Evolutionary conservation across 1,140 invertebrate species (phyloP).

Genomic region (Diploscapter pachys): DNA sequence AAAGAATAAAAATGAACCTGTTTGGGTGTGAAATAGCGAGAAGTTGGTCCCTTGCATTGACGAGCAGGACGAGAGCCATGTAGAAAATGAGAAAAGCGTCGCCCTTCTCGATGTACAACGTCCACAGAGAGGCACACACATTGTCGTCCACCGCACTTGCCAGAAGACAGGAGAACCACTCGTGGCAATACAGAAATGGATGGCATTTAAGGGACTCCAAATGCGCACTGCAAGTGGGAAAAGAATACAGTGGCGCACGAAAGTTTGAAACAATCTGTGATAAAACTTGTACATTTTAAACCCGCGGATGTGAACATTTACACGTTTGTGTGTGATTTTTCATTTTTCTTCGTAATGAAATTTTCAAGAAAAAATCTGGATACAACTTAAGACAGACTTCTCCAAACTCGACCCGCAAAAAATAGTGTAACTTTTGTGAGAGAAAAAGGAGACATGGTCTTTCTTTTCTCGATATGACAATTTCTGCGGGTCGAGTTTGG

Average conservation of each 20-base stretch:
- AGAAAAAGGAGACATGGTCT: too few species aligned
- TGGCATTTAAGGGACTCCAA: constrained; percentile 90
- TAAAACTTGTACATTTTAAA: too few species aligned
- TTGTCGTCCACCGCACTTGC: constrained; percentile 78
- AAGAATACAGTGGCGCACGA: too few species aligned
- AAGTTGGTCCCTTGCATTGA: constrained; percentile 75
- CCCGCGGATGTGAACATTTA: too few species aligned
- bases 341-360: neutral
- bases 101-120: constrained; percentile 89
- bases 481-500: too few species aligned
- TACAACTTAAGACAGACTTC: too few species aligned
- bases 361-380: neutral
- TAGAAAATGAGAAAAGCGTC: constrained; percentile 96
- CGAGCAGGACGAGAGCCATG: constrained; percentile 85
- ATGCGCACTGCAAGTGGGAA: constrained; percentile 73
- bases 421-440: too few species aligned
- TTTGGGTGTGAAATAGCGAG: constrained; percentile 37
- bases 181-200: constrained; percentile 81
- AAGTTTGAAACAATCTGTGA: too few species aligned
- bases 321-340: neutral
- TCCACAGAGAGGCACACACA: constrained; percentile 88
- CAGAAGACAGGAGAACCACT: constrained; percentile 88
- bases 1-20: constrained; percentile 24
- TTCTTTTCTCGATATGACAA: too few species aligned
- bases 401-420: too few species aligned